Percentiles rank a stretch among this genome's conserved stretches.
Conservation (phyloP, 2,888 invertebrate genomes). For the Salpingus planirostris region DNA sequence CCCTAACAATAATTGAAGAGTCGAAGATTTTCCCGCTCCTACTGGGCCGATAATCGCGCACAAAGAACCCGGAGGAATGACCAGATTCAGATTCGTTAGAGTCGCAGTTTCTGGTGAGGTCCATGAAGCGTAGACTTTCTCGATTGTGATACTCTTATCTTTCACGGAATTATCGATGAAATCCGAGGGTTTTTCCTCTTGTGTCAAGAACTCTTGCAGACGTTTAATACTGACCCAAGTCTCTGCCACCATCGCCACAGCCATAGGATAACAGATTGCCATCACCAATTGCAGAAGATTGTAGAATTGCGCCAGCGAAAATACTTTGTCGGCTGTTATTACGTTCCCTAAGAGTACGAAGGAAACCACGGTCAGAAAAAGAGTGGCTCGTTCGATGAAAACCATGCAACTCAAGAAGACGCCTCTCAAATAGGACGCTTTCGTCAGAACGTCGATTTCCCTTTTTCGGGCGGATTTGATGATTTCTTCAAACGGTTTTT, state of each 20-base stretch:
- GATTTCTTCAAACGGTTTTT: constrained; percentile 57
- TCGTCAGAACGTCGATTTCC: constrained; percentile 50
- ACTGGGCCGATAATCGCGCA: constrained; percentile 54
- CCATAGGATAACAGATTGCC: constrained; percentile 16
- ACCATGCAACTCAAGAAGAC: constrained; percentile 64
- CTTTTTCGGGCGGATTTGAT: constrained; percentile 53
- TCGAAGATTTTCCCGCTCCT: constrained; percentile 58
- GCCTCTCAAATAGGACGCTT: constrained; percentile 52
- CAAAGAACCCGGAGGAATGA: constrained; percentile 8
- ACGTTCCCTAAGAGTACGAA: constrained; percentile 60
- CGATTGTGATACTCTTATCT: constrained; percentile 3
- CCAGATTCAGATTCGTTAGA: constrained; percentile 9
- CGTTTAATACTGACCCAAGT: constrained; percentile 16
- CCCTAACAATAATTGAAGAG: constrained; percentile 60
- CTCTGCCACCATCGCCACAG: constrained; percentile 15
- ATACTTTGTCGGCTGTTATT: constrained; percentile 43
- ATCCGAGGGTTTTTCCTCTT: constrained; percentile 15
- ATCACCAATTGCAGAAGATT: constrained; percentile 16
- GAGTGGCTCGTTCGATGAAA: constrained; percentile 71
- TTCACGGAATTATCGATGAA: constrained; percentile 1
- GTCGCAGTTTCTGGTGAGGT: constrained; percentile 1
- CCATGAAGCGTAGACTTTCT: constrained; percentile 11
- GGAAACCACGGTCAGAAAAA: constrained; percentile 67
- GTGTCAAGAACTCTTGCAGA: constrained; percentile 15
- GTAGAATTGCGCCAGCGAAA: constrained; percentile 20